Conservation (phyloP, 2,797 vertebrate species). For the Chelonia mydas region DNA sequence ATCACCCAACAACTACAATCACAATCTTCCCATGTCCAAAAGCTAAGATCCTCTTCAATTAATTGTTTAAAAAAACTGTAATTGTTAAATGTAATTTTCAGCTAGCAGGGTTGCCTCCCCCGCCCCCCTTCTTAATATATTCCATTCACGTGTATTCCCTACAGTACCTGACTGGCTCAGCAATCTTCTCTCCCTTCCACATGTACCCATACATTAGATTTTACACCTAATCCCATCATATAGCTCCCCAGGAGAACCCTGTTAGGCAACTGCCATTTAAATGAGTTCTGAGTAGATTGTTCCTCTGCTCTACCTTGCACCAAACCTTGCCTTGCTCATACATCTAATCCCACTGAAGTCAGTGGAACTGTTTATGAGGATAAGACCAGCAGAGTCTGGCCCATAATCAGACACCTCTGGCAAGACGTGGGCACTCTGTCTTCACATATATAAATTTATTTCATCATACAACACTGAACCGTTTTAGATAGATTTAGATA, state of each 20-base stretch:
- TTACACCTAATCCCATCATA: constrained; percentile 49
- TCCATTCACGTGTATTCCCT: background rate
- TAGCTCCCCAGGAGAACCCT: constrained; percentile 60
- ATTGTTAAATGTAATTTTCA: constrained; percentile 60
- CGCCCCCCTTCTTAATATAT: background rate
- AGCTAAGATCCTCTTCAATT: constrained; percentile 48
- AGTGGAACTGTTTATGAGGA: constrained; percentile 10
- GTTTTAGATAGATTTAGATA: constrained; percentile 18
- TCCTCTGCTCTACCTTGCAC: constrained; percentile 41
- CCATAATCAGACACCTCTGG: constrained; percentile 65
- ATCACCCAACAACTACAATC: constrained; percentile 38
- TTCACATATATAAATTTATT: constrained; percentile 36
- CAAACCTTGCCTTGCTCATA: constrained; percentile 56
- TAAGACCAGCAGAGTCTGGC: constrained; percentile 40
- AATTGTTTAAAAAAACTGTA: constrained; percentile 34
- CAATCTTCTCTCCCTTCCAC: constrained; percentile 36
- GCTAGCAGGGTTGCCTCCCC: constrained; percentile 24
- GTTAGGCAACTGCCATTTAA: constrained; percentile 74
- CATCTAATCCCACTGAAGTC: constrained; percentile 52
- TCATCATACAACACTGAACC: background rate
- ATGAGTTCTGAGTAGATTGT: constrained; percentile 70
- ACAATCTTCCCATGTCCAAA: constrained; percentile 23
- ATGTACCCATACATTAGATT: constrained; percentile 9
- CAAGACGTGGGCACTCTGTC: constrained; percentile 13
- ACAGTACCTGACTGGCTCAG: constrained; percentile 50